Base-by-base conservation (phyloP, 1,140 invertebrate genomes). In the Choristoneura fumiferana region DNA sequence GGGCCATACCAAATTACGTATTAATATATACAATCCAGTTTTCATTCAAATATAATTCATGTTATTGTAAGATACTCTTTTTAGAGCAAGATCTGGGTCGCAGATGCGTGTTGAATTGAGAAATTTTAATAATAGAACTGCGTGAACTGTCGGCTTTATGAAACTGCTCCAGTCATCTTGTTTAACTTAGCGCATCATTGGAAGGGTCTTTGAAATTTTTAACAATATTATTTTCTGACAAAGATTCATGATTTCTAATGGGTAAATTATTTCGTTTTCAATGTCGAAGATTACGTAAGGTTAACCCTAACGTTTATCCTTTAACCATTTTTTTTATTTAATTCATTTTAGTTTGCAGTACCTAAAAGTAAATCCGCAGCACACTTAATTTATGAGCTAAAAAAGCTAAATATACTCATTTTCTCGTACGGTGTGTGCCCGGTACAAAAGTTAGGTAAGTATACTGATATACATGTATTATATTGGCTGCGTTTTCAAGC, bases 11-110 rank as follows among this genome's bases (percentile, higher is more conserved):
- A 69, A 85, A 85, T 88, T 85, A 82, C 71, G 75, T 82, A 82
- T 88, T 84, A 84, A 87, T 81, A 75, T 76, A 87, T 87, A 76
- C 84, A 82, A 84, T 86, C 83, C 83, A 86, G 81, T 88, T 86
- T 84, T 71, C 69, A 84, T 88, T 87, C 78, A 84, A 81, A 83
- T 80, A 71, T 74, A 81, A 84, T 84, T 81, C 75, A 76, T 83
- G 81, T 87, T 79, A 82, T 85, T 83, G 73, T 80, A 76, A 82
- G 69, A 71, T 77, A 70, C 70, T 71, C 67, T 81, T 80, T 84
- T 78, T 73, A 70, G 77, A 79, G 70, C 74, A 81, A 74, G 67
- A 85, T 82, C 72, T 84, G 81, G 81, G 84, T 82, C 81, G 80
- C 81, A 87, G 83, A 84, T 88, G 82, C 63, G 75, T 69, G 61